Percentiles rank a stretch among this genome's conserved stretches.
phyloP scores from a whole-genome alignment of 2,113 vertebrate species.

The Scophthalmus maximus region DNA sequence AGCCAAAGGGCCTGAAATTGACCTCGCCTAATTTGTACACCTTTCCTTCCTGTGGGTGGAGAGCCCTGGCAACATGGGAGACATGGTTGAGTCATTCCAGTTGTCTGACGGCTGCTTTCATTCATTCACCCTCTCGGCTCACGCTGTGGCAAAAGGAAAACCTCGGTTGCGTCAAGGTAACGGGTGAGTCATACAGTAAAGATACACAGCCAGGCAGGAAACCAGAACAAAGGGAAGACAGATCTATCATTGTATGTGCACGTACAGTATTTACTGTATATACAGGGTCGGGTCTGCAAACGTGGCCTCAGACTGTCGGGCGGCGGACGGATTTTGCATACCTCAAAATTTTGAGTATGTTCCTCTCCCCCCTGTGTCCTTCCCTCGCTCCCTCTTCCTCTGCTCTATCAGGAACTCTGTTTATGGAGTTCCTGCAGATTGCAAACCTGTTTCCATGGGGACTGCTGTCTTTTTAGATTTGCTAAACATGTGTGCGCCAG shows the following conservation, averaged over 20 bases:
- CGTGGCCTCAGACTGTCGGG: background rate
- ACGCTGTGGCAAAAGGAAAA: background rate
- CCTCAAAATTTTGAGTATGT: background rate
- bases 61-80: background rate
- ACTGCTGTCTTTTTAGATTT: conserved; percentile 52
- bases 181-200: conserved; percentile 32
- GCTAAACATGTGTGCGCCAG: conserved; percentile 55
- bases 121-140: background rate
- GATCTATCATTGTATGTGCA: background rate
- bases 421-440: conserved; percentile 61
- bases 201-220: background rate
- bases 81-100: conserved; percentile 44
- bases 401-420: conserved; percentile 60
- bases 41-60: conserved; percentile 32
- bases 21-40: conserved; percentile 44
- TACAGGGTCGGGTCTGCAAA: no score
- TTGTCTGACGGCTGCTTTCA: conserved; percentile 10
- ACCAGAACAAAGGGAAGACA: background rate
- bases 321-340: background rate
- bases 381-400: background rate
- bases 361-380: background rate
- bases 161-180: background rate
- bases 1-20: conserved; percentile 28
- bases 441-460: conserved; percentile 77
- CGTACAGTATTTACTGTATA: background rate